Conservation (phyloP, 2,888 invertebrate genomes). For the Hyppa rectilinea region DNA sequence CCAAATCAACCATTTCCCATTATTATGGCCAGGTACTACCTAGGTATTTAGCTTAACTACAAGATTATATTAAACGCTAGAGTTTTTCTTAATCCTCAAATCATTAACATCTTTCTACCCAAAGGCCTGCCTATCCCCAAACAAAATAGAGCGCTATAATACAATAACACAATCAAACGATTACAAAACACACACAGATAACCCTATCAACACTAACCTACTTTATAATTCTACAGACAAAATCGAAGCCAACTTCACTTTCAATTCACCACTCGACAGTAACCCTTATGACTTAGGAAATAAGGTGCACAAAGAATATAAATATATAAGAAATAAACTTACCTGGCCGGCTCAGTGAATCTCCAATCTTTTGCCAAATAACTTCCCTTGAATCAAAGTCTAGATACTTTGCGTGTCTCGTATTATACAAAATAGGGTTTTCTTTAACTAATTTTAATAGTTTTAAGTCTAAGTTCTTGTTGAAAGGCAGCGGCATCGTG, state of each 20-base stretch:
- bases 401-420: slow-evolving; percentile 79
- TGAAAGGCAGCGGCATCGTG: slow-evolving; percentile 83
- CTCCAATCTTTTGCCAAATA: slow-evolving; percentile 86
- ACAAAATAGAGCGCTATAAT: slow-evolving; percentile 19
- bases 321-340: slow-evolving; percentile 63
- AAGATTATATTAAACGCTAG: not conserved
- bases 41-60: no score
- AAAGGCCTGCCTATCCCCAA: not conserved
- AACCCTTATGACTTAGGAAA: rapidly evolving
- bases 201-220: slow-evolving; percentile 38
- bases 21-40: not conserved
- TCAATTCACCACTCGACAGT: slow-evolving; percentile 24
- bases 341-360: slow-evolving; percentile 81
- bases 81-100: not conserved
- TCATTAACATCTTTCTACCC: not conserved
- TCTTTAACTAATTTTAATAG: slow-evolving; percentile 80
- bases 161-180: not conserved
- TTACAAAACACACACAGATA: slow-evolving; percentile 42
- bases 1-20: not conserved
- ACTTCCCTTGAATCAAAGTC: slow-evolving; percentile 82
- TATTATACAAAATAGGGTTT: slow-evolving; percentile 80
- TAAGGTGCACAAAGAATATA: slow-evolving; percentile 26
- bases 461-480: slow-evolving; percentile 79
- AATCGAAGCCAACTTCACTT: slow-evolving; percentile 32
- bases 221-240: slow-evolving; percentile 36